Evolutionary conservation across 2,888 invertebrate genomes (phyloP), one percentile per base, ranked within the genome.

Genomic region (Chrysina gloriosa): DNA sequence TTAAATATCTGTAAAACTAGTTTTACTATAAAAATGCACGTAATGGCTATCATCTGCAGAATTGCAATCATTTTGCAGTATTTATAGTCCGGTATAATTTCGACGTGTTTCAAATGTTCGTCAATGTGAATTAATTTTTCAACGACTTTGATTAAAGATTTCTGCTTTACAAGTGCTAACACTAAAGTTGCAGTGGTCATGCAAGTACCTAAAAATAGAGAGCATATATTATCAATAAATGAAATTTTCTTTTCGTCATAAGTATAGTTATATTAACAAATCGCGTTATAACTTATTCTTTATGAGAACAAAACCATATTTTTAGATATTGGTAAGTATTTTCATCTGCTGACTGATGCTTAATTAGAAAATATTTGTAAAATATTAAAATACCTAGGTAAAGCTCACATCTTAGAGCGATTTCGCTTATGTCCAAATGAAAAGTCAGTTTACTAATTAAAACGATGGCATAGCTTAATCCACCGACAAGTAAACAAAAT

Each of bases 341-440:
- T n/a, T n/a, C n/a, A n/a, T n/a, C n/a, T n/a, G n/a, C n/a, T n/a
- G n/a, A n/a, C n/a, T n/a, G n/a, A n/a, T n/a, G n/a, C n/a, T n/a
- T n/a, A n/a, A n/a, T n/a, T n/a, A n/a, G n/a, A n/a, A n/a, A n/a
- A n/a, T n/a, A n/a, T n/a, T n/a, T n/a, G n/a, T n/a, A n/a, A n/a
- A n/a, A n/a, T n/a, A n/a, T n/a, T n/a, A 34, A 34, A 48, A 14
- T 50, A 50, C 50, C 50, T 50, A 72, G 65, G 25, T 73, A 75
- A 4, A 75, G 39, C 69, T 76, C 76, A 63, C 69, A 69, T 48
- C 71, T 71, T 21, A 74, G 19, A 3, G 73, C 73, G 19, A 75
- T 34, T 16, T 73, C 73, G 19, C 66, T 65, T 6, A 74, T 70
- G 25, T 71, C 68, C 5, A 69, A 65, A 1, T 63, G 45, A 5